Conservation (phyloP, 1,140 invertebrate genomes). For the Heliconius nattereri region DNA sequence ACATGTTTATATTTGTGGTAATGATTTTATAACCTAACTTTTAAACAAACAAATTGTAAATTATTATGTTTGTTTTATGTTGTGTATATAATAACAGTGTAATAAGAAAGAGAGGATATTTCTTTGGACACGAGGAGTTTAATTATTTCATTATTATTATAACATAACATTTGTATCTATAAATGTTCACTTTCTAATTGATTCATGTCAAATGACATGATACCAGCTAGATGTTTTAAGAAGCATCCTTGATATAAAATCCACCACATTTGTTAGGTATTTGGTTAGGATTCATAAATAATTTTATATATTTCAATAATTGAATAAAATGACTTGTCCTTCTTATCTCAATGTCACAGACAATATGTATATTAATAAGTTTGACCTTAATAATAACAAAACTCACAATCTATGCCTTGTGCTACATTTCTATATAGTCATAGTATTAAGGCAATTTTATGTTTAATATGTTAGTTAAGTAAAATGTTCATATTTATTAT, state of each 20-base stretch:
- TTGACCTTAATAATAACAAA: slow-evolving; percentile 35
- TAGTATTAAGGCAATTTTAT: neutral
- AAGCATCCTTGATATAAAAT: neutral
- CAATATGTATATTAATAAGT: slow-evolving; percentile 24
- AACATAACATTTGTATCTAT: neutral
- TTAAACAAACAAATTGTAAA: slow-evolving; percentile 19
- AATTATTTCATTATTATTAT: neutral
- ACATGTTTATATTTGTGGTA: slow-evolving; percentile 11
- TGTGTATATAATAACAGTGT: neutral
- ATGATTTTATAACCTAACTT: slow-evolving; percentile 46
- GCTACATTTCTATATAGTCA: slow-evolving; percentile 7
- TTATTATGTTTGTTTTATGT: neutral
- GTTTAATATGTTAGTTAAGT: neutral
- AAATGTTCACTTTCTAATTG: slow-evolving; percentile 13
- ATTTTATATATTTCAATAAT: slow-evolving; percentile 6
- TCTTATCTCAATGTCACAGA: slow-evolving; percentile 38
- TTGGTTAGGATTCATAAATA: neutral
- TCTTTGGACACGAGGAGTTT: neutral
- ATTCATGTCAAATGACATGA: slow-evolving; percentile 5
- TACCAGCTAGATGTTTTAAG: neutral
- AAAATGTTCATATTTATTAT: neutral
- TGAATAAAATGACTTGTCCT: slow-evolving; percentile 26
- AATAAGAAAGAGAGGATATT: neutral
- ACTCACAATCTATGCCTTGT: slow-evolving; percentile 15
- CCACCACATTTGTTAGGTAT: neutral